Evolutionary conservation across 2,888 invertebrate genomes (phyloP), one percentile per base, ranked within the genome.

Genomic region (Muscina levida): DNA sequence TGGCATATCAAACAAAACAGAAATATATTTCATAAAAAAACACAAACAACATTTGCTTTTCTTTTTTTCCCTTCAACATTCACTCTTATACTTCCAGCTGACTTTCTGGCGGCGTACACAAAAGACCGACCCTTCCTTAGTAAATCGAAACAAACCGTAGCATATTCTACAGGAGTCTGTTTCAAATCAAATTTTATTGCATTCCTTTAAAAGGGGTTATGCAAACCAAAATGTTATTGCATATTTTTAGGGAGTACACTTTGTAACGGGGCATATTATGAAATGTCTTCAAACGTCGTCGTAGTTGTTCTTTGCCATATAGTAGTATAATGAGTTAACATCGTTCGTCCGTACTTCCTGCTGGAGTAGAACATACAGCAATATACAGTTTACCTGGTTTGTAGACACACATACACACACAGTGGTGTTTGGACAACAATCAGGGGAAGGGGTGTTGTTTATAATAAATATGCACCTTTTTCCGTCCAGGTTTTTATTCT

Each of bases 51-150:
- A 31, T 31, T 31, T 31, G 4, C 31, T 31, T 31, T 8, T 8
- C 31, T 31, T 8, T 31, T 8, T 31, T 8, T 31, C 31, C 8
- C 31, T 5, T 8, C 8, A 2, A 8, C 44, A n/a, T 11, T 44
- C 91, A 91, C 92, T 81, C 78, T 80, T 72, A 81, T 82, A 78
- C 78, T 75, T 80, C 80, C 93, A 93, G 44, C 11, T 8, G 8
- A 8, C 31, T 31, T 31, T 31, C n/a, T n/a, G n/a, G n/a, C n/a
- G n/a, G n/a, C n/a, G n/a, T n/a, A n/a, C n/a, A n/a, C 8, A 31
- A 31, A 31, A 31, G 31, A n/a, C n/a, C n/a, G n/a, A n/a, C n/a
- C n/a, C n/a, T n/a, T n/a, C n/a, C n/a, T n/a, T n/a, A n/a, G n/a
- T n/a, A n/a, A n/a, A n/a, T n/a, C n/a, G n/a, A 44, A n/a, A 44